Conservation (phyloP, 2,113 vertebrate species). For the Solea senegalensis region DNA sequence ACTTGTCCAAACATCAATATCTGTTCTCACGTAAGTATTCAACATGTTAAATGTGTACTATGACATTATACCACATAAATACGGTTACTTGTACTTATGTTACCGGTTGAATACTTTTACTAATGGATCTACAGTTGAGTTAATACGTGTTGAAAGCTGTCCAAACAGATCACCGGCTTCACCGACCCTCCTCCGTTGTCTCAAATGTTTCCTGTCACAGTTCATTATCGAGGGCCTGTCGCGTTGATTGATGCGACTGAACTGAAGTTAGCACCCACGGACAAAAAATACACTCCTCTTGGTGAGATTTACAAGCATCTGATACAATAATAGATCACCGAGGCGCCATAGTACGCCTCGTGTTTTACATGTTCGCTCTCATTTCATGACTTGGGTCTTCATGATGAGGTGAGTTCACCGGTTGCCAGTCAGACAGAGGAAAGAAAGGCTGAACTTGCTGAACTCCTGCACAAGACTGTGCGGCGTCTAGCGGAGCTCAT, state of each 20-base stretch:
- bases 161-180: constrained; percentile 46
- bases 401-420: neutral
- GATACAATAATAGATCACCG: constrained; percentile 11
- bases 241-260: constrained; percentile 34
- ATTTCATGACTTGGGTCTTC: constrained; percentile 11
- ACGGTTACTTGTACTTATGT: too few relatives aligned
- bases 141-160: constrained; percentile 34
- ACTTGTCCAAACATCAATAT: neutral
- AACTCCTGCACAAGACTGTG: neutral
- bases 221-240: constrained; percentile 23
- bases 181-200: constrained; percentile 20
- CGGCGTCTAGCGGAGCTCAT: neutral
- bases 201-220: constrained; percentile 28
- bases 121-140: constrained; percentile 11
- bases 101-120: constrained; percentile 2
- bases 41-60: too few relatives aligned
- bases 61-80: too few relatives aligned
- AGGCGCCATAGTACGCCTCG: constrained; percentile 3
- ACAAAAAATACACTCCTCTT: too few relatives aligned
- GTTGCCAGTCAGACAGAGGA: neutral
- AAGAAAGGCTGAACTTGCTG: constrained; percentile 8
- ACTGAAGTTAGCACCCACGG: too few relatives aligned
- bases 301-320: neutral
- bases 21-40: neutral
- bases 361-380: constrained; percentile 26